Conservation (phyloP, 2,113 vertebrate species). For the Orthonyx spaldingii region DNA sequence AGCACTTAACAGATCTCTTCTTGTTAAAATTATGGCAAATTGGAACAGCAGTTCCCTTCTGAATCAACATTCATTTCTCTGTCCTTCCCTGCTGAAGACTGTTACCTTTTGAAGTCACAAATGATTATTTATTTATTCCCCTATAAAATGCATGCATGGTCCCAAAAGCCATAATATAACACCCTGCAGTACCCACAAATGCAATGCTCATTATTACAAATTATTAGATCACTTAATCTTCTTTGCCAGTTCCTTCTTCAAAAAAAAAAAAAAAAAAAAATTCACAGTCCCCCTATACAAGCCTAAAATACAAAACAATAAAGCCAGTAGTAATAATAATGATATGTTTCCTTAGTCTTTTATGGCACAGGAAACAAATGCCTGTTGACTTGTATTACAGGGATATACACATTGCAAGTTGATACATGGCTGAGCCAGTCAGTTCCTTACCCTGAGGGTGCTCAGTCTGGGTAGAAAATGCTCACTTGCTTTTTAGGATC, state of each 20-base stretch:
- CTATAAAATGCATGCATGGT: constrained; percentile 53
- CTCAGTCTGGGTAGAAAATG: background rate
- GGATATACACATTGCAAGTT: background rate
- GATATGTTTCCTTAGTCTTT: constrained; percentile 39
- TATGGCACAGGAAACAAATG: constrained; percentile 26
- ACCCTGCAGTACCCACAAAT: constrained; percentile 33
- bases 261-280: background rate
- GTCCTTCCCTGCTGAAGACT: constrained; percentile 1
- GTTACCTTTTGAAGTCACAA: constrained; percentile 61
- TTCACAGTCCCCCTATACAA: background rate
- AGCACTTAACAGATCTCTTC: constrained; percentile 36
- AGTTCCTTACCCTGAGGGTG: background rate
- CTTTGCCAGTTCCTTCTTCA: background rate
- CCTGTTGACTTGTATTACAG: background rate
- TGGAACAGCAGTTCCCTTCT: constrained; percentile 33
- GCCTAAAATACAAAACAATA: constrained; percentile 37
- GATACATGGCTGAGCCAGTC: background rate
- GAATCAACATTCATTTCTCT: constrained; percentile 43
- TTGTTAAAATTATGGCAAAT: constrained; percentile 53
- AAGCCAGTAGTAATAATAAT: constrained; percentile 26
- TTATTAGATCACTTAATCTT: constrained; percentile 67
- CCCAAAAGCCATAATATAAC: constrained; percentile 28
- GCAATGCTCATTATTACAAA: constrained; percentile 48
- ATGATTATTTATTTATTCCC: constrained; percentile 63
- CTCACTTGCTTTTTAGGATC: background rate